Evolutionary conservation across 2,113 vertebrate species (phyloP).

Genomic region (Marmota monax): DNA sequence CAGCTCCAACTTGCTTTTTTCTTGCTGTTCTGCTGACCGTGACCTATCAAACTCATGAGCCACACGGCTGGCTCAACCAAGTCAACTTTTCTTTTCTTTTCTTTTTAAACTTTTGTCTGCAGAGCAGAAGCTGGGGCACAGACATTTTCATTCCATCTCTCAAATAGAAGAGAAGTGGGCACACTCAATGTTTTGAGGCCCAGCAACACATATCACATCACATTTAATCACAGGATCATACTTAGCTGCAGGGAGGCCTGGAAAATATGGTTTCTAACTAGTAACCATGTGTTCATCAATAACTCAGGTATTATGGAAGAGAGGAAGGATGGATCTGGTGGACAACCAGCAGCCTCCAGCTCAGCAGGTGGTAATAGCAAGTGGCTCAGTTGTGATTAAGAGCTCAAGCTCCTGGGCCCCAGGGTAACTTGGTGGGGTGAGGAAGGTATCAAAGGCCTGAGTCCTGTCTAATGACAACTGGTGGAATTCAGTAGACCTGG

Average conservation of each 20-base stretch:
- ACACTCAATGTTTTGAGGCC: not conserved
- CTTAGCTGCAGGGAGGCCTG: not conserved
- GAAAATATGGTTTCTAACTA: not conserved
- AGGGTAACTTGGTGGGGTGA: not conserved
- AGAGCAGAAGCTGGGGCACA: not conserved
- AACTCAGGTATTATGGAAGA: not conserved
- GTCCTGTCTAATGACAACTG: not conserved
- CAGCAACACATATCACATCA: not conserved
- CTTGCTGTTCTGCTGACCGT: not conserved
- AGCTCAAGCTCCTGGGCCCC: not conserved
- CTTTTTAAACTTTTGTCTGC: not conserved
- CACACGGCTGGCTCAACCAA: not conserved
- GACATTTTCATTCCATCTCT: not conserved
- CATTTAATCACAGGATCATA: not conserved
- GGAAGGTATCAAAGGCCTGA: not conserved
- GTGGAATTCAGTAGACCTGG: not conserved
- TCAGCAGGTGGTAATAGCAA: not conserved
- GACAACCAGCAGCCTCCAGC: not conserved
- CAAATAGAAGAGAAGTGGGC: not conserved
- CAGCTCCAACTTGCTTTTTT: not conserved
- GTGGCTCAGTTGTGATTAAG: conserved; percentile 7
- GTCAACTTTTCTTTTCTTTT: not conserved
- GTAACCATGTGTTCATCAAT: not conserved
- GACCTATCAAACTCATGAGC: not conserved
- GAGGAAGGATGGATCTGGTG: not conserved